Conservation (phyloP, 2,888 invertebrate genomes). For the Caenorhabditis doughertyi region DNA sequence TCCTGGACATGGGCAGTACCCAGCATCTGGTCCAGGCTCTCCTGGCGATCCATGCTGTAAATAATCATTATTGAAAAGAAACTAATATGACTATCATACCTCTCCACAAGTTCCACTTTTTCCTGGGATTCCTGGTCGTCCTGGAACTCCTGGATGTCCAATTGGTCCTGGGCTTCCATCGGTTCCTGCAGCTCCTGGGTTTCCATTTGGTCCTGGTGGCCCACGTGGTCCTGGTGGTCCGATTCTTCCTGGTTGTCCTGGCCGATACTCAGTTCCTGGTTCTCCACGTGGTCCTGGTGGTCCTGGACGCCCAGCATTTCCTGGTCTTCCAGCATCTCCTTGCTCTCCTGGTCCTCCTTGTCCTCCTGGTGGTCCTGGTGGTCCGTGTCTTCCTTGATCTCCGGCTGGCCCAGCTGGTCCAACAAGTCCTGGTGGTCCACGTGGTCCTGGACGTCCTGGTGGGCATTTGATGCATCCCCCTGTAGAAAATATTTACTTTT, state of each 20-base stretch:
- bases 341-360: conserved; percentile 62
- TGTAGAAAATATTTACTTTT: not conserved
- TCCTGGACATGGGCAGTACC: conserved; percentile 68
- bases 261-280: conserved; percentile 67
- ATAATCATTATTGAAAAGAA: not conserved
- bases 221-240: conserved; percentile 73
- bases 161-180: conserved; percentile 66
- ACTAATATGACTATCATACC: not conserved
- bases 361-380: conserved; percentile 65
- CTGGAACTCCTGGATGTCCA: conserved; percentile 70
- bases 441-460: conserved; percentile 67
- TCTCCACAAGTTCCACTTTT: conserved; percentile 68
- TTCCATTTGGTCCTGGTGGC: conserved; percentile 70
- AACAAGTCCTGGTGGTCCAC: conserved; percentile 57
- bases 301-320: conserved; percentile 67
- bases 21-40: conserved; percentile 69
- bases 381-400: conserved; percentile 65
- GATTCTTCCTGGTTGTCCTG: conserved; percentile 66
- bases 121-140: conserved; percentile 70
- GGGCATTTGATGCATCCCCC: conserved; percentile 74
- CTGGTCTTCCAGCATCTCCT: conserved; percentile 66
- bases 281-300: conserved; percentile 69
- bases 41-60: conserved; percentile 62
- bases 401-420: conserved; percentile 69
- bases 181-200: conserved; percentile 63